Percentiles rank a stretch among this genome's conserved stretches.
Conservation (phyloP, 2,797 vertebrate genomes). For the Loris lydekkerianus region DNA sequence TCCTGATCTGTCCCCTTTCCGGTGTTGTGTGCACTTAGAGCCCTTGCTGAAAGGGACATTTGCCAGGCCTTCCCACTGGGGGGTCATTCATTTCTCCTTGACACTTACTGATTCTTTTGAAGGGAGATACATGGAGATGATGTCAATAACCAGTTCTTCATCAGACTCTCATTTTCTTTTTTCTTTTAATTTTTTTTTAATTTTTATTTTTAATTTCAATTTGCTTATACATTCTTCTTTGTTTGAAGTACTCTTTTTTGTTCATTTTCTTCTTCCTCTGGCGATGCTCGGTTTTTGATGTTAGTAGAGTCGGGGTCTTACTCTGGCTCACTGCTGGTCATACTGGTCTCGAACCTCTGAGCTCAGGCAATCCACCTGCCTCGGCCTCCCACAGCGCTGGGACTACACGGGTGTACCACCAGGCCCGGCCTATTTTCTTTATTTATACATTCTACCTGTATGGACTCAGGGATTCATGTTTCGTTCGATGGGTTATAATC, state of each 20-base stretch:
- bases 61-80: neutral
- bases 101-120: neutral
- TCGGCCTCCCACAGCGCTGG: too few species aligned
- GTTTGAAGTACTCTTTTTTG: too few species aligned
- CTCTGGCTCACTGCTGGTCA: too few species aligned
- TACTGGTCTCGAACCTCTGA: too few species aligned
- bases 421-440: neutral
- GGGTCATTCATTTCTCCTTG: neutral
- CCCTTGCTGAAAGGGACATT: fast-evolving
- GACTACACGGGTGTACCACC: too few species aligned
- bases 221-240: too few species aligned
- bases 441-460: neutral
- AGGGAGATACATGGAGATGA: neutral
- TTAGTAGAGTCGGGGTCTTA: too few species aligned
- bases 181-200: neutral
- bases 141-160: too few species aligned
- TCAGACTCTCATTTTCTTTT: neutral
- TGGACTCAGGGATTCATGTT: neutral
- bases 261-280: too few species aligned
- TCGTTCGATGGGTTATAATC: neutral
- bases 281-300: too few species aligned
- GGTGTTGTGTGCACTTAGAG: fast-evolving
- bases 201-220: too few species aligned
- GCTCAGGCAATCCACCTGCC: too few species aligned
- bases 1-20: fast-evolving